Conservation (phyloP, 2,113 vertebrate genomes). For the Riparia riparia region DNA sequence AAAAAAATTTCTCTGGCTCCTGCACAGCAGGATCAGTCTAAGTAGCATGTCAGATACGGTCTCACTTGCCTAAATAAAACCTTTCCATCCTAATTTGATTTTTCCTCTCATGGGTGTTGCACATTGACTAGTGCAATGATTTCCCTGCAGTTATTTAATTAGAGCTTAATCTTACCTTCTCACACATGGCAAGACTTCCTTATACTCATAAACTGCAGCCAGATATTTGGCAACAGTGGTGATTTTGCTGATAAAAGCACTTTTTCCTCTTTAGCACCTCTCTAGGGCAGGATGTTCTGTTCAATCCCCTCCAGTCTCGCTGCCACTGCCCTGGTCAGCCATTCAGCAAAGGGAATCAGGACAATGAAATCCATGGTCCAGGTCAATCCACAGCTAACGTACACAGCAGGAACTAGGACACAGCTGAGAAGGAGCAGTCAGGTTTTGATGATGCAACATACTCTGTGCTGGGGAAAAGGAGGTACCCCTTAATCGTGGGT, state of each 20-base stretch:
- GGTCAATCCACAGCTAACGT: not conserved
- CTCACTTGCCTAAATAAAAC: not conserved
- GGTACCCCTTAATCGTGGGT: not conserved
- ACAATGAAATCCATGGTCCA: fast-evolving
- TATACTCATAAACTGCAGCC: not conserved
- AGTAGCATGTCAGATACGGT: not conserved
- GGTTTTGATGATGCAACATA: not conserved
- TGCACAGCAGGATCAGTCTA: not conserved
- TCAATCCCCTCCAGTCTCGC: not conserved
- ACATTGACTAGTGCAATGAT: not conserved
- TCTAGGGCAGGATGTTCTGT: not conserved
- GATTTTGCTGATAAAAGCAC: not conserved
- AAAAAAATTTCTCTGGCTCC: not conserved
- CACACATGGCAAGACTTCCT: not conserved
- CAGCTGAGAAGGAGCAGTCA: not conserved
- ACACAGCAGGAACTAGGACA: fast-evolving
- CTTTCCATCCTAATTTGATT: slow-evolving; percentile 17
- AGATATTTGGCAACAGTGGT: not conserved
- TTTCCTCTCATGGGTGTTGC: not conserved
- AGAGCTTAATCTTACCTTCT: slow-evolving; percentile 16
- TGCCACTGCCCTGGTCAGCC: fast-evolving
- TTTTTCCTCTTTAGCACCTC: not conserved
- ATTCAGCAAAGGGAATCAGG: not conserved
- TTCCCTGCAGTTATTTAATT: slow-evolving; percentile 23
- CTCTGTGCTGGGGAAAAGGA: not conserved